These are phyloP conservation scores for Thera obeliscata DNA, from an alignment of 2,888 invertebrate species.

Conservation along the genomic window DNA sequence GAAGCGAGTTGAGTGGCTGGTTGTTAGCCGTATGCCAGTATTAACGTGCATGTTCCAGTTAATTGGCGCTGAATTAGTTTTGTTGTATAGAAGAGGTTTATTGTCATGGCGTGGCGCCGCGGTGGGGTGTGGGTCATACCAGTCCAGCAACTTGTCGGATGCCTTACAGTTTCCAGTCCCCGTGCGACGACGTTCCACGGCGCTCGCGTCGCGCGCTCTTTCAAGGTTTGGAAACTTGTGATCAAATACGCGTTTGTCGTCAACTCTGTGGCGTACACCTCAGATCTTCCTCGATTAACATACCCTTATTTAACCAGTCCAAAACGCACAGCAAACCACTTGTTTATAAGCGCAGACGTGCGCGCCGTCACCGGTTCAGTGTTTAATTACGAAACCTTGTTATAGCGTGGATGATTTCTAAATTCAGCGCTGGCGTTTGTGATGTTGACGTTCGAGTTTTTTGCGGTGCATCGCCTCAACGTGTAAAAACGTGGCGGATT, in stretches of 20 bases:
- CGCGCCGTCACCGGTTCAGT: constrained; percentile 58
- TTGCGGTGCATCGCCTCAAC: constrained; percentile 53
- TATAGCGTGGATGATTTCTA: constrained; percentile 74
- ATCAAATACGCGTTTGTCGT: constrained; percentile 35
- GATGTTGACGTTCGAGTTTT: constrained; percentile 62
- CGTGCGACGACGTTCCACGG: constrained; percentile 58
- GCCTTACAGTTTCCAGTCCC: constrained; percentile 61
- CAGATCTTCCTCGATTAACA: constrained; percentile 55
- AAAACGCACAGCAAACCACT: constrained; percentile 53
- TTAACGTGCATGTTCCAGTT: constrained; percentile 38
- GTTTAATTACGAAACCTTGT: constrained; percentile 70
- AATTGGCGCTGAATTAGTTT: constrained; percentile 50
- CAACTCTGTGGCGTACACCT: constrained; percentile 44
- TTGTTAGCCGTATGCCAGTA: constrained; percentile 24
- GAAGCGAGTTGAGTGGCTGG: constrained; percentile 29
- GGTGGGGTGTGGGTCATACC: constrained; percentile 50
- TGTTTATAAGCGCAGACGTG: constrained; percentile 73
- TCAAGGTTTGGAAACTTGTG: constrained; percentile 21
- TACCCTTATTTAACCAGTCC: constrained; percentile 55
- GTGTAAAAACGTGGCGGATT: constrained; percentile 45
- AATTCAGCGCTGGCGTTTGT: constrained; percentile 67
- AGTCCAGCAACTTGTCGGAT: constrained; percentile 43
- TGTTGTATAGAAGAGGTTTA: constrained; percentile 38
- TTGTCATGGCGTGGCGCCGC: constrained; percentile 45
- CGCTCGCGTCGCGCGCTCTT: constrained; percentile 55